A percentile compares a stretch with the other conserved stretches of the same genome.
Evolutionary conservation across 2,113 vertebrate species (phyloP).

Genomic region (Albula glossodonta): DNA sequence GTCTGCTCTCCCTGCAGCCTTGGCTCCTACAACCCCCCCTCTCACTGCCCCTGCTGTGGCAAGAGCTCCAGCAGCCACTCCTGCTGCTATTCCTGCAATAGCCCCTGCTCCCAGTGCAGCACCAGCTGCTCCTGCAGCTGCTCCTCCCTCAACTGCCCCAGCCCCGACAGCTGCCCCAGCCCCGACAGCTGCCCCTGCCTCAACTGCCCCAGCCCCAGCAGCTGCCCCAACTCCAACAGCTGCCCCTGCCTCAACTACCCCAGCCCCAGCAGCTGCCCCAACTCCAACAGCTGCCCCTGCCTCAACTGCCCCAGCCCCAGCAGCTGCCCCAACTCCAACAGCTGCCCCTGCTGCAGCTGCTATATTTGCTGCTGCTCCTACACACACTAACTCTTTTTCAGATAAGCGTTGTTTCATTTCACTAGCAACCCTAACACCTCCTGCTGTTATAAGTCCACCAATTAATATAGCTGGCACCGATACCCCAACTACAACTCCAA

Average conservation of each 20-base stretch:
- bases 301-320: too few species aligned
- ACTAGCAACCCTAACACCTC: too few species aligned
- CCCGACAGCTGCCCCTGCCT: too few species aligned
- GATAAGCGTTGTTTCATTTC: too few species aligned
- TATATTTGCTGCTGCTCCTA: neutral
- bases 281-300: too few species aligned
- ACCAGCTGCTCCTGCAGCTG: neutral
- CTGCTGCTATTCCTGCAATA: neutral
- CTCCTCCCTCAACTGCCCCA: too few species aligned
- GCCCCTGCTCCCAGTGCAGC: neutral
- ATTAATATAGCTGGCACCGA: neutral
- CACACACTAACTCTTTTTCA: neutral
- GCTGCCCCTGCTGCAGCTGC: too few species aligned
- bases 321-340: too few species aligned
- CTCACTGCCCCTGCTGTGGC: neutral
- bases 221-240: too few species aligned
- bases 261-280: too few species aligned
- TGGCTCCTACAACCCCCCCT: constrained; percentile 4
- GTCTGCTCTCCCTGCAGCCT: neutral
- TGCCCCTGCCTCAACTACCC: neutral
- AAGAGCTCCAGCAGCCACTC: neutral
- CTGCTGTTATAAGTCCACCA: neutral
- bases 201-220: too few species aligned
- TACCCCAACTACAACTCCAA: neutral
- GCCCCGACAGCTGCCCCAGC: too few species aligned